Evolutionary conservation across 2,797 vertebrate genomes (phyloP).

Genomic region (Hoplostethus mediterraneus): DNA sequence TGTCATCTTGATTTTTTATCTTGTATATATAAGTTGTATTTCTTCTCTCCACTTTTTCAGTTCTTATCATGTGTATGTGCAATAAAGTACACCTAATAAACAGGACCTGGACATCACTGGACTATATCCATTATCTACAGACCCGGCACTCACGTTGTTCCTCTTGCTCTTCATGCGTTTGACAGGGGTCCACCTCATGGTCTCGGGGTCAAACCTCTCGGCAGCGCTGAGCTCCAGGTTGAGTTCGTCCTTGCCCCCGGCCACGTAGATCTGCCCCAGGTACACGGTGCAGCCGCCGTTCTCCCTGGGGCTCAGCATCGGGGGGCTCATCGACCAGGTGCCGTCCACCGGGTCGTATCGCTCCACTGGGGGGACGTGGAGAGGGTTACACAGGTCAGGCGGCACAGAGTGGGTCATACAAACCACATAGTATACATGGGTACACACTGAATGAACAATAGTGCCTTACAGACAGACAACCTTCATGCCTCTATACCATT

Average conservation of each 20-base stretch:
- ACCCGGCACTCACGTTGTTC: constrained; percentile 60
- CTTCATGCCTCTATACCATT: constrained; percentile 32
- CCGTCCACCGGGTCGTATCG: constrained; percentile 73
- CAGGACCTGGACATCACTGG: neutral
- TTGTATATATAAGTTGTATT: neutral
- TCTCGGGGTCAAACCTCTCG: constrained; percentile 67
- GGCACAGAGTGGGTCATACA: constrained; percentile 18
- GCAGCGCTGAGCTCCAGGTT: constrained; percentile 62
- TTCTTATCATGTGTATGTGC: neutral
- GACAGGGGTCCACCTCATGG: constrained; percentile 59
- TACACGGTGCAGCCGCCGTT: constrained; percentile 70
- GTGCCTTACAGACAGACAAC: neutral
- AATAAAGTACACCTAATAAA: neutral
- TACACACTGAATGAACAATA: too few relatives aligned
- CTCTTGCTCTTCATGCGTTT: constrained; percentile 71
- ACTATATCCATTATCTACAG: too few relatives aligned
- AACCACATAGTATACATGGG: neutral
- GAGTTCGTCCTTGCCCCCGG: constrained; percentile 72
- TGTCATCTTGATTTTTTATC: too few relatives aligned
- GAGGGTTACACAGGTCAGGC: constrained; percentile 26
- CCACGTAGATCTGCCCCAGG: constrained; percentile 69
- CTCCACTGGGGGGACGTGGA: constrained; percentile 75
- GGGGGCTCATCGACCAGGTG: constrained; percentile 69
- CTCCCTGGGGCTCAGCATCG: constrained; percentile 75
- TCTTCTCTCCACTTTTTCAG: neutral